Evolutionary conservation across 2,888 invertebrate genomes (phyloP).

Genomic region (Drosophila anomalata): DNA sequence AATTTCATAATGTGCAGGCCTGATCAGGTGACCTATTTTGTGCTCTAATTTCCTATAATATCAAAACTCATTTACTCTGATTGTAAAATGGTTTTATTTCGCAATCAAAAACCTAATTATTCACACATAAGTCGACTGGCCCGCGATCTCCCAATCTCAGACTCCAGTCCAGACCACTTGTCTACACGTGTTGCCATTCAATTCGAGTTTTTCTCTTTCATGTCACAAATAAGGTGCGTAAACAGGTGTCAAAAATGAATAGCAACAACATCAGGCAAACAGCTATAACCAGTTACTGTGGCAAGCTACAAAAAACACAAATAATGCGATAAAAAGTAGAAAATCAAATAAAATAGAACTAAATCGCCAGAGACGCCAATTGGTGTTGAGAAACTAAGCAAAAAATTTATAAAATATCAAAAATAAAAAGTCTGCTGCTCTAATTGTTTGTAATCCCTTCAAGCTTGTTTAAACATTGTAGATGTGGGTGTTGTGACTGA

Average conservation of each 20-base stretch:
- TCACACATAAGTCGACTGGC: neutral
- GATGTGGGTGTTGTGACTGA: slow-evolving; percentile 33
- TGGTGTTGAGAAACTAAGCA: slow-evolving; percentile 47
- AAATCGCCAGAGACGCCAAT: slow-evolving; percentile 55
- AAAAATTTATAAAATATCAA: slow-evolving; percentile 20
- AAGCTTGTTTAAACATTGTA: slow-evolving; percentile 12
- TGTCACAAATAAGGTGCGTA: slow-evolving; percentile 49
- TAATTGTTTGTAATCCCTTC: slow-evolving; percentile 66
- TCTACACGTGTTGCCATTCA: slow-evolving; percentile 36
- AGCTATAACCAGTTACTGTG: slow-evolving; percentile 55
- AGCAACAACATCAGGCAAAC: slow-evolving; percentile 38
- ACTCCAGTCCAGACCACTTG: slow-evolving; percentile 17
- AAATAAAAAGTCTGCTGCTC: slow-evolving; percentile 46
- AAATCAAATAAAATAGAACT: slow-evolving; percentile 28
- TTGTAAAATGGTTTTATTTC: neutral
- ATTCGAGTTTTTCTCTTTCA: slow-evolving; percentile 11
- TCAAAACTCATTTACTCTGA: neutral
- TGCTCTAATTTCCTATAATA: neutral
- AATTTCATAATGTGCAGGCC: slow-evolving; percentile 8
- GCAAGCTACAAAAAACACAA: slow-evolving; percentile 23
- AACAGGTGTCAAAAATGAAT: slow-evolving; percentile 64
- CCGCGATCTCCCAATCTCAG: slow-evolving; percentile 23
- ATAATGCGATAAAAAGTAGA: slow-evolving; percentile 17
- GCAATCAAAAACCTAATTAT: slow-evolving; percentile 2
- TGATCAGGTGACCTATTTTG: slow-evolving; percentile 29